Evolutionary conservation across 2,113 vertebrate species (phyloP), one percentile per base, ranked within the genome.

Genomic region (Tychaedon coryphoeus): DNA sequence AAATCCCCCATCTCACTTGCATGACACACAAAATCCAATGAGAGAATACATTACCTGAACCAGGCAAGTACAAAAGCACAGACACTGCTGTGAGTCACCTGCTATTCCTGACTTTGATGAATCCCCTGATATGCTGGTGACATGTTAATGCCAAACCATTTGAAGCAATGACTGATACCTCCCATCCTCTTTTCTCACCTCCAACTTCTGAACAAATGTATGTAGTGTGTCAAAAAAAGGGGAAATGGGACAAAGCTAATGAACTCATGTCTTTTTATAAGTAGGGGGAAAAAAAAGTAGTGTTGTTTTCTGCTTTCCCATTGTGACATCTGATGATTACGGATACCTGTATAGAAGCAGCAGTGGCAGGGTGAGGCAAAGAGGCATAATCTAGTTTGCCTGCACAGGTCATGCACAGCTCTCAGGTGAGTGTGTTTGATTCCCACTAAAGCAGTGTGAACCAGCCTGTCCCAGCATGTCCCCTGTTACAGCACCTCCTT

Each of bases 301-400:
- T 9, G 6, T 19, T 1, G 7, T 61, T 79, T 78, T 45, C 58
- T 73, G 54, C 17, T 83, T 88, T 73, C 62, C 69, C 2, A 0
- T 69, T 75, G 36, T 69, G 50, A 57, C 16, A 23, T 24, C 24
- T 65, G 42, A 28, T 2, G 3, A n/a, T 45, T 69, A n/a, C 3
- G 4, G 34, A 31, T 26, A 56, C 28, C 25, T 62, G 48, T 24
- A 43, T 2, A 83, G 40, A 75, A 43, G 48, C 16, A 79, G 38
- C 20, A 58, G 13, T 47, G 17, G 12, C 26, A 82, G 58, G 26
- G 36, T 23, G 88, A 64, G n/a, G 6, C 20, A 53, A 58, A 34
- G 2, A 54, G 8, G 5, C 2, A 4, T 12, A 61, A 36, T 4
- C 33, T 62, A 0, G 0, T 50, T 67, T 87, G 14, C 17, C 33